Evolutionary conservation across 2,113 vertebrate genomes (phyloP), one percentile per base, ranked within the genome.

Genomic region (Psittacus erithacus): DNA sequence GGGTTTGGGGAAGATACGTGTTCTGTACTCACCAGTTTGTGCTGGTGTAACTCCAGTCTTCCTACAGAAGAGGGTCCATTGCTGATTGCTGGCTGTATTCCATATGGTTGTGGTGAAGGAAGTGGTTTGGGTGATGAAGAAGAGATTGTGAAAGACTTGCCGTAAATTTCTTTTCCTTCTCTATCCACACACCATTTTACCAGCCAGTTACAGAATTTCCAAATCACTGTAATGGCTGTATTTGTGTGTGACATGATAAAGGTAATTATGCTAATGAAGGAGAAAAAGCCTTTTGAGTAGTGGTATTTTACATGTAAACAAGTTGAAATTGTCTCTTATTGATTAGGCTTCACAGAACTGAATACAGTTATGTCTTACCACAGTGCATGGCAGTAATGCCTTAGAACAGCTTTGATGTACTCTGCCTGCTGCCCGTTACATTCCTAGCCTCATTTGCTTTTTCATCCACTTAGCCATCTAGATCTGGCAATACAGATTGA

Each of bases 331-430:
- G 14, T 27, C 29, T 7, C 7, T 22, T 39, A 29, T 50, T 50
- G 69, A 35, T 91, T 7, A 55, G 39, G 41, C 33, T 50, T 71
- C 53, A 35, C 28, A 41, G 60, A 59, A 31, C 31, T 64, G 63
- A 49, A 33, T 49, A 33, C 29, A 31, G 43, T 80, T 97, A 70
- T 89, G 52, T 92, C 92, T 96, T 96, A 82, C 80, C 64, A 71
- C 89, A 86, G 74, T 39, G 80, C 87, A 33, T 78, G 80, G 79
- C 71, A 71, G 29, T 35, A 67, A 15, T 17, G 38, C 82, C 38
- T n/a, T 13, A 29, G 65, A 39, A 86, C 25, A 78, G 76, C 59
- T 68, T 67, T 93, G 94, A 50, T 85, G 92, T 89, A 88, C 91
- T 85, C 90, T 77, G 88, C 76, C 46, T 92, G 92, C 93, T 96